A percentile compares a stretch with the other conserved stretches of the same genome.
Conservation (phyloP, 2,113 vertebrate genomes). For the Columba janthina region DNA sequence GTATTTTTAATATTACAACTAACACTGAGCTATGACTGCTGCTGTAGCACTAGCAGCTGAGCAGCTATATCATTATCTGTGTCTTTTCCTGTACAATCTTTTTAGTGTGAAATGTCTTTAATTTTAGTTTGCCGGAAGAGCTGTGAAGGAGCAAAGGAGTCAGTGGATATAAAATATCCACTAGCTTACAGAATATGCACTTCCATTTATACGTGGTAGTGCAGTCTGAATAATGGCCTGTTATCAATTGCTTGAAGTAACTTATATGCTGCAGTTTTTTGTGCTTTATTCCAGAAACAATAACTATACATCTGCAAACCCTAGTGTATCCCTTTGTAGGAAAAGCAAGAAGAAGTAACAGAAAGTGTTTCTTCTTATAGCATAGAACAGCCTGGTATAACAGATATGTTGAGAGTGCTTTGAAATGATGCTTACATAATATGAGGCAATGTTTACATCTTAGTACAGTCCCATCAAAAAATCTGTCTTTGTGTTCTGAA, state of each 20-base stretch:
- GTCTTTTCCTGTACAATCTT: not conserved
- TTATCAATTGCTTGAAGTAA: not conserved
- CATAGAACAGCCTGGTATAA: not conserved
- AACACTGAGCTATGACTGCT: not conserved
- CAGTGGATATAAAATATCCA: not conserved
- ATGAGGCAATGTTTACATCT: not conserved
- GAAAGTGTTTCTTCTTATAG: not conserved
- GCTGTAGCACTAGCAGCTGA: not conserved
- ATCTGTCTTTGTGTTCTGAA: not conserved
- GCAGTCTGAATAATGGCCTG: not conserved
- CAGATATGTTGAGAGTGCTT: not conserved
- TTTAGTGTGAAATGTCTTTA: not conserved
- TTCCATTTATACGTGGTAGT: not conserved
- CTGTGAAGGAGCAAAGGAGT: not conserved
- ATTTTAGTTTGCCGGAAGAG: not conserved
- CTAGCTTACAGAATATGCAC: rapidly evolving
- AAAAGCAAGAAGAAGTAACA: not conserved
- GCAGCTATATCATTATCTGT: not conserved
- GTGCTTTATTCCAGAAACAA: not conserved
- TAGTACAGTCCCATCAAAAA: not conserved
- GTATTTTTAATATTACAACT: not conserved
- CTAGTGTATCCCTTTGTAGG: not conserved
- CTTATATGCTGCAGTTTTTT: not conserved
- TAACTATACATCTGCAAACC: not conserved
- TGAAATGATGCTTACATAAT: not conserved